phyloP scores from a whole-genome alignment of 2,888 invertebrate genomes.

The Plutella xylostella region DNA sequence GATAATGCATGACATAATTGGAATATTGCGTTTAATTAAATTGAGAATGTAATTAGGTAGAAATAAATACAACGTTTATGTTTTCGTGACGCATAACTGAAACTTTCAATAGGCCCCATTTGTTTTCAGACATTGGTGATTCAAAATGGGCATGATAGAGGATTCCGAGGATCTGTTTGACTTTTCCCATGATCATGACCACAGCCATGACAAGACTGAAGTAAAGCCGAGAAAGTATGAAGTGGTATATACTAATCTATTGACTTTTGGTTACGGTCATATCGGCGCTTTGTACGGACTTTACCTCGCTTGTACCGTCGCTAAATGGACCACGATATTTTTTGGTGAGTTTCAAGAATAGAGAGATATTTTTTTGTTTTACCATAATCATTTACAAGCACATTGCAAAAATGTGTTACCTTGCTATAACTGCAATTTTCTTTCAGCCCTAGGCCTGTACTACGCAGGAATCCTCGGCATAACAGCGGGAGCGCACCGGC shows the following conservation, averaged over 20 bases:
- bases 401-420: background rate
- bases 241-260: background rate
- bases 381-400: background rate
- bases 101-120: no score
- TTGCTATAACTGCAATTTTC: background rate
- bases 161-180: no score
- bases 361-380: background rate
- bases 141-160: no score
- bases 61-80: no score
- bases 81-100: no score
- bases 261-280: background rate
- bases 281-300: background rate
- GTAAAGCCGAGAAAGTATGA: background rate
- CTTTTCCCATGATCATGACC: no score
- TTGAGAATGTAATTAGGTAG: no score
- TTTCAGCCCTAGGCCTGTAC: conserved; percentile 7
- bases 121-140: no score
- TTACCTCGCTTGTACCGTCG: background rate
- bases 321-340: background rate
- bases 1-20: no score
- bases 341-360: background rate
- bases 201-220: no score
- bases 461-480: conserved; percentile 16
- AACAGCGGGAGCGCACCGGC: conserved; percentile 26
- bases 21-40: no score